Conservation (phyloP, 2,113 vertebrate species). For the Numida meleagris region DNA sequence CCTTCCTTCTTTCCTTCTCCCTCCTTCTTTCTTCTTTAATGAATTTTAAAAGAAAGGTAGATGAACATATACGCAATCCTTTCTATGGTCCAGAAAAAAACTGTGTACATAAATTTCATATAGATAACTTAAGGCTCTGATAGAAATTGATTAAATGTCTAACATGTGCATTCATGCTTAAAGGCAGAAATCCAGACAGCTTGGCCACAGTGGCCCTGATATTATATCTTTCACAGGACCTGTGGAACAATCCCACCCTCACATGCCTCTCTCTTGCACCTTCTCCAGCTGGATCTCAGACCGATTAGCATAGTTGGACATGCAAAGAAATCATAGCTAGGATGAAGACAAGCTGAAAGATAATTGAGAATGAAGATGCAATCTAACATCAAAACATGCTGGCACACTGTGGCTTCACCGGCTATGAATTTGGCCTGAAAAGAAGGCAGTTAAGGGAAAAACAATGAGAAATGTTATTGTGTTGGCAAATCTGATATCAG, state of each 20-base stretch:
- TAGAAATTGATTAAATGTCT: not conserved
- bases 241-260: too few relatives aligned
- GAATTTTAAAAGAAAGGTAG: not conserved
- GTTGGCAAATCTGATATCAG: not conserved
- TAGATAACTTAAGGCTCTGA: not conserved
- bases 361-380: not conserved
- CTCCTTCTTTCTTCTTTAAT: not conserved
- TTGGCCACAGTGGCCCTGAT: not conserved
- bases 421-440: not conserved
- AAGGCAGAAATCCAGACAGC: not conserved
- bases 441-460: not conserved
- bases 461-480: not conserved
- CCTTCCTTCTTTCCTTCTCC: too few relatives aligned
- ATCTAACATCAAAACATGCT: not conserved
- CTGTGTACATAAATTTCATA: fast-evolving
- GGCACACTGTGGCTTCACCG: not conserved
- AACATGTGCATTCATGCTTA: not conserved
- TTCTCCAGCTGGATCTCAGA: not conserved
- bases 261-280: not conserved
- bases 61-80: not conserved
- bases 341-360: not conserved
- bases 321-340: not conserved
- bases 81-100: not conserved
- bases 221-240: not conserved
- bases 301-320: not conserved